These are phyloP conservation scores for Aurelia sp. DNA, from an alignment of 30 jellyfish, hydroid and myxozoan species.

Conservation along the genomic window DNA sequence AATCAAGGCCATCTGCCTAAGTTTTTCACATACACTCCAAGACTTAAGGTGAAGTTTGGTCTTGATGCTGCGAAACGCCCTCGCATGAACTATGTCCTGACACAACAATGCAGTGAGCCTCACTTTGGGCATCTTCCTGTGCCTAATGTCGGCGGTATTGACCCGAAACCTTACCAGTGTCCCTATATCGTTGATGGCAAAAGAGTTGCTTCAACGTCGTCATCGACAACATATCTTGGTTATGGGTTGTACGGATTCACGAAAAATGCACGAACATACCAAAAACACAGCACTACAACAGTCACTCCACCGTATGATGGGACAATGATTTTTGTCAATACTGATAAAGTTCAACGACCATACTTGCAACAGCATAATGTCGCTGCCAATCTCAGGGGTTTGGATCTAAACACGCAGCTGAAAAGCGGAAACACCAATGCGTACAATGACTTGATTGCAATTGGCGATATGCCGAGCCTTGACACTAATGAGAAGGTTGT, in stretches of 20 bases:
- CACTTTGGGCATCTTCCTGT: too few species aligned
- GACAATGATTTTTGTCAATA: slow-evolving; percentile 4
- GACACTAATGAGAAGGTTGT: slow-evolving; percentile 5
- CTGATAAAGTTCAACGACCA: slow-evolving; percentile 14
- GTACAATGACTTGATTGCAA: slow-evolving; percentile 7
- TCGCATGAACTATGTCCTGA: background rate
- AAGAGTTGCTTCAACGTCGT: background rate
- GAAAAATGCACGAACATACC: background rate
- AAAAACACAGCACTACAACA: background rate
- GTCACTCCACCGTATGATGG: background rate
- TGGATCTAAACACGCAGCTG: background rate
- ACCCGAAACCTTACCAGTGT: background rate
- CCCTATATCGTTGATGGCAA: background rate
- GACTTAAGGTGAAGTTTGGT: background rate
- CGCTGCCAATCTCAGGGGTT: slow-evolving; percentile 1
- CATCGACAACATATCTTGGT: background rate
- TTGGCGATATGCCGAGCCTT: slow-evolving; percentile 20
- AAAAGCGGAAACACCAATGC: background rate
- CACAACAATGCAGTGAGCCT: too few species aligned
- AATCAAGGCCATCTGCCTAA: slow-evolving; percentile 19
- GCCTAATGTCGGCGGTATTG: too few species aligned
- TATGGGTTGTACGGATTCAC: background rate
- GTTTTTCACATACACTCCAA: slow-evolving; percentile 1
- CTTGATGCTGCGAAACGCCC: background rate
- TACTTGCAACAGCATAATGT: background rate